Percentiles rank a stretch among this genome's conserved stretches.
phyloP scores from a whole-genome alignment of 2,797 vertebrate species.

The Dicrostonyx torquatus region DNA sequence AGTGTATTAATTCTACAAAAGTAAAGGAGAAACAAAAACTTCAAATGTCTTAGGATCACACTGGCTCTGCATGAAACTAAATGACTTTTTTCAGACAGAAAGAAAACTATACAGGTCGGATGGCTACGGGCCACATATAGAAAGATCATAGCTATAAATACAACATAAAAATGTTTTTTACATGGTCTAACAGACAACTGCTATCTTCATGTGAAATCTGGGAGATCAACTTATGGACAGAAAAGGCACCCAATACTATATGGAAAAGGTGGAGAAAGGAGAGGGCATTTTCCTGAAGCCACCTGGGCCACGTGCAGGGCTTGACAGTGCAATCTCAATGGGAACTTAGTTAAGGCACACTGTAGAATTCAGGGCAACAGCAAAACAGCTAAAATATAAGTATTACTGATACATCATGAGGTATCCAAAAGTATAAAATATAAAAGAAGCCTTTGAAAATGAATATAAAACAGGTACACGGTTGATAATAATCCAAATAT shows the following conservation, averaged over 20 bases:
- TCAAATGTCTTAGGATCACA: background rate
- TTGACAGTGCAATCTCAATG: rapidly evolving
- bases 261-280: background rate
- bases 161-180: background rate
- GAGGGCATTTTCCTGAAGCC: background rate
- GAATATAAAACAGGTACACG: background rate
- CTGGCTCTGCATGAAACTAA: background rate
- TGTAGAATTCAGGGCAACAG: background rate
- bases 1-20: background rate
- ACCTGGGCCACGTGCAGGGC: rapidly evolving
- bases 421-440: background rate
- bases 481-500: background rate
- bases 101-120: background rate
- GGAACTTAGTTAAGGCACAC: background rate
- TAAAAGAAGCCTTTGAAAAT: background rate
- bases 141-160: background rate
- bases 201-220: background rate
- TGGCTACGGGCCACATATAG: background rate
- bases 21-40: background rate
- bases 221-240: background rate
- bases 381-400: background rate
- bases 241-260: background rate
- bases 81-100: background rate
- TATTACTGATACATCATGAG: background rate
- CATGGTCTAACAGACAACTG: background rate